Evolutionary conservation across 2,888 invertebrate genomes (phyloP).

Genomic region (Muscina levida): DNA sequence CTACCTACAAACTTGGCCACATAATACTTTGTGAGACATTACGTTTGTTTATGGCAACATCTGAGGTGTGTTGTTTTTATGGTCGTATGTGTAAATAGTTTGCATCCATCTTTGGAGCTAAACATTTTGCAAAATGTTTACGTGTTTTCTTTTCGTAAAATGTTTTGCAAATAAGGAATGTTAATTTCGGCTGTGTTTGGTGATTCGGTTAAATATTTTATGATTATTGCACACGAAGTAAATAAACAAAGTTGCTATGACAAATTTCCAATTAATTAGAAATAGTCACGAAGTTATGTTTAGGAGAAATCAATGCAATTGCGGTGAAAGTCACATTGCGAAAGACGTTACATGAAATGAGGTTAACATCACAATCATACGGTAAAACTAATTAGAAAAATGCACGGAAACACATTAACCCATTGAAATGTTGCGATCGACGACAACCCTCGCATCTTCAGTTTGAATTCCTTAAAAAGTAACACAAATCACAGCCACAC

Average conservation of each 20-base stretch:
- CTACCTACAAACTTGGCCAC: slow-evolving; percentile 45
- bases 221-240: slow-evolving; percentile 43
- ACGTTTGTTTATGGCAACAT: slow-evolving; percentile 41
- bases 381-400: too few relatives aligned
- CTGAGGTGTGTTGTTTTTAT: slow-evolving; percentile 61
- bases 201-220: slow-evolving; percentile 50
- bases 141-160: slow-evolving; percentile 24
- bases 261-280: slow-evolving; percentile 64
- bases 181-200: slow-evolving; percentile 41
- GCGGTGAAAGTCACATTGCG: not conserved
- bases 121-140: slow-evolving; percentile 28
- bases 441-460: too few relatives aligned
- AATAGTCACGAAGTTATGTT: slow-evolving; percentile 7
- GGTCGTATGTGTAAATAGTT: slow-evolving; percentile 61
- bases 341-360: too few relatives aligned
- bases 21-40: slow-evolving; percentile 45
- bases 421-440: too few relatives aligned
- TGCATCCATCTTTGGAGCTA: slow-evolving; percentile 56
- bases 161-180: slow-evolving; percentile 63
- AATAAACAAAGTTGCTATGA: slow-evolving; percentile 51
- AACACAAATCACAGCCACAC: slow-evolving; percentile 65
- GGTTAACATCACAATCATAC: too few relatives aligned
- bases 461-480: slow-evolving; percentile 33
- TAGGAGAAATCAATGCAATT: not conserved
- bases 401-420: too few relatives aligned